A percentile compares a stretch with the other conserved stretches of the same genome.
phyloP scores from a whole-genome alignment of 2,888 invertebrate genomes.

The Nomada fucata region DNA sequence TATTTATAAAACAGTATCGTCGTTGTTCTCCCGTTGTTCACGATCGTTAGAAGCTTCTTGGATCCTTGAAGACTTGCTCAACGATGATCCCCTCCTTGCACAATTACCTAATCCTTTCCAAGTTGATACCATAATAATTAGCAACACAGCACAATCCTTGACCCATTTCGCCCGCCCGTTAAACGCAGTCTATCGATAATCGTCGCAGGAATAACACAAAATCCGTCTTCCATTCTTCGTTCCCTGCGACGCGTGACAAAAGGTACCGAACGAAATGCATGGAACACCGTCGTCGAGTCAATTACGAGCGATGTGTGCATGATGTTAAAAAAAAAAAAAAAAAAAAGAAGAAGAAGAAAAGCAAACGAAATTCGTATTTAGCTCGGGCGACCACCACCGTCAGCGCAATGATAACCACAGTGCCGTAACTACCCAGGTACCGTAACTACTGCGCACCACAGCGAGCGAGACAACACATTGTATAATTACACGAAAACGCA shows the following conservation, averaged over 20 bases:
- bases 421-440: conserved; percentile 18
- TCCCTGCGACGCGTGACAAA: too few relatives aligned
- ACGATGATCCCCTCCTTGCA: neutral
- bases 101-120: neutral
- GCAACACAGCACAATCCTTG: neutral
- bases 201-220: too few relatives aligned
- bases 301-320: neutral
- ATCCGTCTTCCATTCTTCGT: too few relatives aligned
- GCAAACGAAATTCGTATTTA: neutral
- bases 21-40: conserved; percentile 26
- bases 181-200: neutral
- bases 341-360: neutral
- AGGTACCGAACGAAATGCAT: too few relatives aligned
- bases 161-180: conserved; percentile 3
- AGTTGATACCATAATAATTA: neutral
- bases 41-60: conserved; percentile 25
- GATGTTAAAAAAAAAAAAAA: neutral
- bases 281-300: neutral
- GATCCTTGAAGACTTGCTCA: neutral
- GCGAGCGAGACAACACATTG: conserved; percentile 35
- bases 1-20: neutral
- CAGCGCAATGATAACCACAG: conserved; percentile 6
- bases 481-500: conserved; percentile 17
- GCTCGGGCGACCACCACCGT: conserved; percentile 47
- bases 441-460: conserved; percentile 33